These are phyloP conservation scores for Orchestes rusci DNA, from an alignment of 2,888 invertebrate genomes.

Conservation along the genomic window DNA sequence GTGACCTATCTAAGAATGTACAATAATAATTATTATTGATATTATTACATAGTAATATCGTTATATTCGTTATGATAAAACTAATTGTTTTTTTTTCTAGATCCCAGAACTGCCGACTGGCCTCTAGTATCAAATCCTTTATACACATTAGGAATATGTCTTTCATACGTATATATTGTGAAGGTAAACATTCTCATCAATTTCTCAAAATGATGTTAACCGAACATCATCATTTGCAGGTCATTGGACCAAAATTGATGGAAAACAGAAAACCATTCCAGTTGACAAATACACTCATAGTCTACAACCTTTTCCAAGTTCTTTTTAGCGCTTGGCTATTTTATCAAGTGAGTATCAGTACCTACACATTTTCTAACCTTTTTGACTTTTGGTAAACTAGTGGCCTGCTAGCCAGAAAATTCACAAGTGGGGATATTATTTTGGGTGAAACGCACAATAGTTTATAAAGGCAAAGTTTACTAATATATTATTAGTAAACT, in stretches of 20 bases:
- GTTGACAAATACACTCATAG: slow-evolving; percentile 53
- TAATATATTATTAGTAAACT: too few relatives aligned
- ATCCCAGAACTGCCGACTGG: slow-evolving; percentile 84
- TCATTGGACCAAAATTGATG: slow-evolving; percentile 84
- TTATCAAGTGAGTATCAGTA: slow-evolving; percentile 68
- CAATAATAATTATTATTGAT: too few relatives aligned
- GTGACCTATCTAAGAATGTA: too few relatives aligned
- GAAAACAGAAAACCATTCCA: slow-evolving; percentile 86
- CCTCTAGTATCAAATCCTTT: slow-evolving; percentile 90
- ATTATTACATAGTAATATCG: too few relatives aligned
- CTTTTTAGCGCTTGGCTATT: slow-evolving; percentile 85
- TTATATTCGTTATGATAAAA: too few relatives aligned
- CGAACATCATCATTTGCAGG: slow-evolving; percentile 45
- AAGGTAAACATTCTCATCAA: slow-evolving; percentile 53
- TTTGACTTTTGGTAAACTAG: too few relatives aligned
- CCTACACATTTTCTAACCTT: slow-evolving; percentile 1
- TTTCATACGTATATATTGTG: slow-evolving; percentile 83
- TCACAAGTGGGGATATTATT: too few relatives aligned
- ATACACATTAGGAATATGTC: slow-evolving; percentile 84
- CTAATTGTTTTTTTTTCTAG: slow-evolving; percentile 48
- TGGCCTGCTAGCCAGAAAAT: too few relatives aligned
- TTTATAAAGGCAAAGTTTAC: too few relatives aligned
- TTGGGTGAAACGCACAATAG: too few relatives aligned
- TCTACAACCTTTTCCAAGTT: slow-evolving; percentile 74
- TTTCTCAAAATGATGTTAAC: too few relatives aligned